These are phyloP conservation scores for Nomada fucata DNA, from an alignment of 2,888 invertebrate genomes.

Conservation along the genomic window DNA sequence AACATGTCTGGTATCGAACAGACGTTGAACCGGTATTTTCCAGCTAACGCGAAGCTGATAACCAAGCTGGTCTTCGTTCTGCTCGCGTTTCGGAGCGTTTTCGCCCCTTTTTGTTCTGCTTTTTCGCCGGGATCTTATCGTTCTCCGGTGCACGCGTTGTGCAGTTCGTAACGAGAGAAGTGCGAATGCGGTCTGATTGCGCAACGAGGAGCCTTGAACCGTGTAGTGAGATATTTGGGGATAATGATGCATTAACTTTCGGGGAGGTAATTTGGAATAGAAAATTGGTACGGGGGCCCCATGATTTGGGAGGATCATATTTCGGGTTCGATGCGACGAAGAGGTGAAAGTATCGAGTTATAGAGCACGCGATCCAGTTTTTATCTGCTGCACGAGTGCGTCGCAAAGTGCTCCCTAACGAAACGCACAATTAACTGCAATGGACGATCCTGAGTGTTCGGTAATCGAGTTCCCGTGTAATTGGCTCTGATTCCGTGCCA, in stretches of 20 bases:
- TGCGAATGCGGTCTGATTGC: constrained; percentile 4
- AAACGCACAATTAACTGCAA: constrained; percentile 68
- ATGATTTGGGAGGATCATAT: no score
- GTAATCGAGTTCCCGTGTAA: constrained; percentile 58
- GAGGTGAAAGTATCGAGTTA: constrained; percentile 17
- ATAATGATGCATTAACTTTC: no score
- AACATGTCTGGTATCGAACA: constrained; percentile 7
- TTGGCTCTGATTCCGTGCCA: constrained; percentile 28
- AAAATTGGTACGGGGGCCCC: no score
- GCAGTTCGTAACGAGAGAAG: background rate
- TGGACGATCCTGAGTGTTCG: constrained; percentile 51
- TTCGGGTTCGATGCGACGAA: no score
- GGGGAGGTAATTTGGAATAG: no score
- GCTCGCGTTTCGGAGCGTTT: background rate
- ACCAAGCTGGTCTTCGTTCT: constrained; percentile 7
- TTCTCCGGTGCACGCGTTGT: background rate
- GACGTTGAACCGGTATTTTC: constrained; percentile 6
- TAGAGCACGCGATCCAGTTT: constrained; percentile 16
- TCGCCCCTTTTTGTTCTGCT: background rate
- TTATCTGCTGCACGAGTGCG: constrained; percentile 37
- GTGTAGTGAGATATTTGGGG: no score
- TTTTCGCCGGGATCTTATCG: background rate
- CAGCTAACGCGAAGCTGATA: constrained; percentile 32
- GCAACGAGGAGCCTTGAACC: background rate
- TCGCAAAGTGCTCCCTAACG: constrained; percentile 55